These are phyloP conservation scores for Corythornis cristatus DNA, from an alignment of 2,113 vertebrate genomes.

Conservation along the genomic window DNA sequence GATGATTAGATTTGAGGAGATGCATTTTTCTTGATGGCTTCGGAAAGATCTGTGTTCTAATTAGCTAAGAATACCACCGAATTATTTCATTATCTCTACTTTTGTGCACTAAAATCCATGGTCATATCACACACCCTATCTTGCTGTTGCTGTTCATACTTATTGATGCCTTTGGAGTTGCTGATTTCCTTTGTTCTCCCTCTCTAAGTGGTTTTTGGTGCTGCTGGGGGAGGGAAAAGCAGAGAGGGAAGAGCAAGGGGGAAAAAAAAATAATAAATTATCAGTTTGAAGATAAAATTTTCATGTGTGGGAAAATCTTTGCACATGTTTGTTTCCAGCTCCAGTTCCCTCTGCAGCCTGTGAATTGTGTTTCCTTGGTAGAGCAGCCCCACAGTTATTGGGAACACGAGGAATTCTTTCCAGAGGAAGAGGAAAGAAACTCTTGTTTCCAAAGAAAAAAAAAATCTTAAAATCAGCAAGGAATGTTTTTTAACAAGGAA, in stretches of 20 bases:
- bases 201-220: slow-evolving; percentile 72
- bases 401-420: neutral
- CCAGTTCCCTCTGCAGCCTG: neutral
- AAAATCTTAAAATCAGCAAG: slow-evolving; percentile 64
- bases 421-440: neutral
- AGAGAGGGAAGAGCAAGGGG: neutral
- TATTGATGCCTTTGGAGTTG: slow-evolving; percentile 75
- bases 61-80: slow-evolving; percentile 73
- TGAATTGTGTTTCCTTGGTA: neutral
- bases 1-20: slow-evolving; percentile 68
- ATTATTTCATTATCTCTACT: slow-evolving; percentile 80
- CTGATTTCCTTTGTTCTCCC: slow-evolving; percentile 80
- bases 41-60: slow-evolving; percentile 75
- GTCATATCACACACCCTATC: slow-evolving; percentile 74
- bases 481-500: slow-evolving; percentile 75
- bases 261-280: neutral
- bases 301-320: neutral
- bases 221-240: neutral
- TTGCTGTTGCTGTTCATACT: slow-evolving; percentile 67
- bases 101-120: slow-evolving; percentile 75
- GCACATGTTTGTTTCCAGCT: neutral
- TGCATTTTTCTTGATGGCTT: slow-evolving; percentile 75
- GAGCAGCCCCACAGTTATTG: neutral
- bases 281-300: neutral
- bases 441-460: neutral